A percentile compares a stretch with the other conserved stretches of the same genome.
Conservation (phyloP, 2,888 invertebrate genomes). For the Ornithoptera priamus region DNA sequence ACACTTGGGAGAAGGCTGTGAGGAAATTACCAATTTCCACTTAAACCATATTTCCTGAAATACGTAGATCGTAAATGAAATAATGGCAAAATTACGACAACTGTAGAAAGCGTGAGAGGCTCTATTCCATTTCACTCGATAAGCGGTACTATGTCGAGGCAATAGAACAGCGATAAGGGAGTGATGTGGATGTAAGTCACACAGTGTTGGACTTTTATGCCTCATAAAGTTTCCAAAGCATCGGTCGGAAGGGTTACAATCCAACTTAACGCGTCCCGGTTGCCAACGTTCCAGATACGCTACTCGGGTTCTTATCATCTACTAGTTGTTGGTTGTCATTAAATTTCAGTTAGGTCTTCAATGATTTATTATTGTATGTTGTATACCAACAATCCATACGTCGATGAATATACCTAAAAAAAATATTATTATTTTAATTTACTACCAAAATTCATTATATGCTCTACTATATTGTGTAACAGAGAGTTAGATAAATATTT, state of each 20-base stretch:
- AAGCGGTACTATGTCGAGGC: conserved; percentile 10
- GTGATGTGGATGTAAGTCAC: conserved; percentile 14
- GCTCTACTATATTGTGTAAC: too few relatives aligned
- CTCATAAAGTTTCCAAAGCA: conserved; percentile 16
- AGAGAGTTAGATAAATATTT: too few relatives aligned
- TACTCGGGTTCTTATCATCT: conserved; percentile 3
- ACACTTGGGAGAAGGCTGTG: too few relatives aligned
- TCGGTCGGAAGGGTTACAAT: conserved; percentile 6
- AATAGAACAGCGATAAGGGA: conserved; percentile 11
- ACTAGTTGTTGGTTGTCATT: conserved; percentile 1
- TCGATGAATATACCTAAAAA: too few relatives aligned
- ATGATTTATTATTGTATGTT: too few relatives aligned
- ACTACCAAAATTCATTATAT: too few relatives aligned
- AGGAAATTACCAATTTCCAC: too few relatives aligned
- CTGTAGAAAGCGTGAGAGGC: conserved; percentile 46
- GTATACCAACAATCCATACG: too few relatives aligned
- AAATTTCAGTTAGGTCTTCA: too few relatives aligned
- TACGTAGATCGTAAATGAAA: conserved; percentile 35
- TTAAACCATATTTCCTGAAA: conserved; percentile 28
- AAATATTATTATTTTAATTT: too few relatives aligned
- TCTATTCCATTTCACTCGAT: conserved; percentile 15
- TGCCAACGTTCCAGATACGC: conserved; percentile 6
- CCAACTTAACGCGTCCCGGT: background rate
- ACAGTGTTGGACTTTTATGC: conserved; percentile 18
- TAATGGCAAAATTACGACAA: conserved; percentile 30